A percentile compares a stretch with the other conserved stretches of the same genome.
phyloP scores from a whole-genome alignment of 92 coral and sea anemone species.

The Zoanthus gigantus region DNA sequence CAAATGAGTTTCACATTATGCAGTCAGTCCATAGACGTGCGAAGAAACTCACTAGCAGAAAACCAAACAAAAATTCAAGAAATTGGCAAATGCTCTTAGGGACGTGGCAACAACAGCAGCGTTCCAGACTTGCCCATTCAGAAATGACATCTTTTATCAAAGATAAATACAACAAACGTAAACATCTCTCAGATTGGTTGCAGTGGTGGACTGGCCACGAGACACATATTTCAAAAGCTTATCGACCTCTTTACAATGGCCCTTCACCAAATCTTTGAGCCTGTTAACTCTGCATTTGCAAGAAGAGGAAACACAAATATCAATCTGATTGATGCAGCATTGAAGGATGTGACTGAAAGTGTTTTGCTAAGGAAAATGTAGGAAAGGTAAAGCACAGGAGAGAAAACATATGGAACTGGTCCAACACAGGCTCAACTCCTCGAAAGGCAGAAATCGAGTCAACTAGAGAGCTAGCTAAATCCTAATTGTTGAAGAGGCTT shows the following conservation, averaged over 20 bases:
- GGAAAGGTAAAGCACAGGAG: constrained; percentile 5
- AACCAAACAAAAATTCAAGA: constrained; percentile 28
- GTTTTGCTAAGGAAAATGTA: constrained; percentile 19
- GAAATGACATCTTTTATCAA: constrained; percentile 31
- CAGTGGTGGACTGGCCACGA: constrained; percentile 49
- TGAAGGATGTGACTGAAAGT: constrained; percentile 44
- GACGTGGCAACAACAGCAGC: constrained; percentile 28
- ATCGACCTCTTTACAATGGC: constrained; percentile 49
- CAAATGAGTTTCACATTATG: constrained; percentile 57
- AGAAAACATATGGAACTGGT: constrained; percentile 5
- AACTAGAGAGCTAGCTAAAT: constrained; percentile 6
- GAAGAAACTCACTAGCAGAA: constrained; percentile 25
- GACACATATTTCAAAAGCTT: constrained; percentile 41
- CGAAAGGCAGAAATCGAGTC: constrained; percentile 1
- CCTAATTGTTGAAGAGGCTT: constrained; percentile 1
- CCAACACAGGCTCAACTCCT: constrained; percentile 40
- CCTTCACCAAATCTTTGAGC: constrained; percentile 23
- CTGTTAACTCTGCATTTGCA: constrained; percentile 20
- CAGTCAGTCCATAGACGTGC: constrained; percentile 62
- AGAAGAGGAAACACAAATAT: constrained; percentile 27
- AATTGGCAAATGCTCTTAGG: constrained; percentile 23
- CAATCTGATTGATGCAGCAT: constrained; percentile 41
- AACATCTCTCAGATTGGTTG: constrained; percentile 27
- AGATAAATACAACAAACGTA: constrained; percentile 2
- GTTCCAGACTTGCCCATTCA: constrained; percentile 15